Evolutionary conservation across 1,140 invertebrate genomes (phyloP).

Genomic region (Drosophila pallidifrons): DNA sequence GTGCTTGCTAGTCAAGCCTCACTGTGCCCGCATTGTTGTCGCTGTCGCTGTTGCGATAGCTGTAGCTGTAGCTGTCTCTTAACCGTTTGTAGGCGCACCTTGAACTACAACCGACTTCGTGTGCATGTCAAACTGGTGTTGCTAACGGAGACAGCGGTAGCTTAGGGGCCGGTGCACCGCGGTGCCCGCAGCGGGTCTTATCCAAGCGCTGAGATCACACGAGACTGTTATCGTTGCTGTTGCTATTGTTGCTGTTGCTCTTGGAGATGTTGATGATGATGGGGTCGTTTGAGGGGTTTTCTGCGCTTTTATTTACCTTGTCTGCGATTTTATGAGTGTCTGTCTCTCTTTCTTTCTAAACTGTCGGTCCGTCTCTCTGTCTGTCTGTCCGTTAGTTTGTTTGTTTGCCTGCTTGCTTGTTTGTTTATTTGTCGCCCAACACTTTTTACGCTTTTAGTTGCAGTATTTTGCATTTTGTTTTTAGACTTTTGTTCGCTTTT

Average conservation of each 20-base stretch:
- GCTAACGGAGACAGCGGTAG: slow-evolving; percentile 40
- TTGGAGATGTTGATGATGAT: slow-evolving; percentile 17
- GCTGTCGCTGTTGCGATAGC: too few species aligned
- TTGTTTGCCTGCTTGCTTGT: slow-evolving; percentile 4
- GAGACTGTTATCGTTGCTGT: slow-evolving; percentile 16
- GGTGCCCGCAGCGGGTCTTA: slow-evolving; percentile 44
- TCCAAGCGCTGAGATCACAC: slow-evolving; percentile 68
- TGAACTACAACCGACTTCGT: slow-evolving; percentile 64
- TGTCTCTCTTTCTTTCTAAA: slow-evolving; percentile 7
- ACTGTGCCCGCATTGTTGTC: slow-evolving; percentile 49
- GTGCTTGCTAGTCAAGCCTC: not conserved
- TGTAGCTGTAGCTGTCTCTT: not conserved
- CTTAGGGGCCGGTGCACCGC: slow-evolving; percentile 10
- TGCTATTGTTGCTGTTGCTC: slow-evolving; percentile 27
- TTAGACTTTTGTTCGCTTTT: slow-evolving; percentile 25
- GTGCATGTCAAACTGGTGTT: slow-evolving; percentile 36
- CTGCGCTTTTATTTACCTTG: slow-evolving; percentile 71
- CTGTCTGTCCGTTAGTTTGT: slow-evolving; percentile 20
- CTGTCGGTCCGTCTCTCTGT: not conserved
- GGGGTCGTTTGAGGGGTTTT: slow-evolving; percentile 37
- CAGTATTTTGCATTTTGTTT: slow-evolving; percentile 51
- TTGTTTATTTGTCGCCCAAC: slow-evolving; percentile 31
- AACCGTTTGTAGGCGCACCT: slow-evolving; percentile 58
- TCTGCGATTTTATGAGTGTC: slow-evolving; percentile 58
- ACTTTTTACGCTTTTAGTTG: slow-evolving; percentile 51